Percentiles rank a stretch among this genome's conserved stretches.
Conservation (phyloP, 2,797 vertebrate genomes). For the Dicrostonyx torquatus region DNA sequence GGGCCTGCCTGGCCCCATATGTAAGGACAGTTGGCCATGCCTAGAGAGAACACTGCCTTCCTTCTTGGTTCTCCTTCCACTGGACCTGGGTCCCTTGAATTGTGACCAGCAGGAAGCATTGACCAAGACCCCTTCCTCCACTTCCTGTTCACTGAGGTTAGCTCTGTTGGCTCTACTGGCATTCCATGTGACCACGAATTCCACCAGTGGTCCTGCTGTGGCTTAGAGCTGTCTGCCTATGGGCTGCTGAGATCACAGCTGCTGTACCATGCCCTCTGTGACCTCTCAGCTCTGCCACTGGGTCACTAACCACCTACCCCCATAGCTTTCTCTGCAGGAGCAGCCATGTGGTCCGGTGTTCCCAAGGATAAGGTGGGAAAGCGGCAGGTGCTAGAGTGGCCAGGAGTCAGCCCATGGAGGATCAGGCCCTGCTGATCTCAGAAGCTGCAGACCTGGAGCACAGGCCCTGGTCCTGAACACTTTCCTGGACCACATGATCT, state of each 20-base stretch:
- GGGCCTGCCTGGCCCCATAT: not conserved
- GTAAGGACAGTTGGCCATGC: not conserved
- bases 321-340: not conserved
- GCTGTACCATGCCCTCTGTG: not conserved
- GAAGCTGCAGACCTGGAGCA: too few species aligned
- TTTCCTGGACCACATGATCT: not conserved
- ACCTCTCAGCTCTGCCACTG: not conserved
- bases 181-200: not conserved
- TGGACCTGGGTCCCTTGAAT: not conserved
- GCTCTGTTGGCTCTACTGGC: not conserved
- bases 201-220: not conserved
- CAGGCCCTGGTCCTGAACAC: not conserved
- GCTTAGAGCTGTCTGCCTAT: not conserved
- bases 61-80: not conserved
- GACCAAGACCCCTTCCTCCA: not conserved
- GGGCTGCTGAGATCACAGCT: not conserved
- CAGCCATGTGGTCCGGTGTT: not conserved
- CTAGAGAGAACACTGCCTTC: too few species aligned
- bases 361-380: not conserved
- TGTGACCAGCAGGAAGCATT: not conserved
- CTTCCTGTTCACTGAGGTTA: not conserved
- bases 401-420: too few species aligned
- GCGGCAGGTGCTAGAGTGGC: not conserved
- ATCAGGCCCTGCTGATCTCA: not conserved
- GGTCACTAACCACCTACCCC: too few species aligned